Base-by-base conservation (phyloP, 1,140 invertebrate species). In the Diachasma alloeum region DNA sequence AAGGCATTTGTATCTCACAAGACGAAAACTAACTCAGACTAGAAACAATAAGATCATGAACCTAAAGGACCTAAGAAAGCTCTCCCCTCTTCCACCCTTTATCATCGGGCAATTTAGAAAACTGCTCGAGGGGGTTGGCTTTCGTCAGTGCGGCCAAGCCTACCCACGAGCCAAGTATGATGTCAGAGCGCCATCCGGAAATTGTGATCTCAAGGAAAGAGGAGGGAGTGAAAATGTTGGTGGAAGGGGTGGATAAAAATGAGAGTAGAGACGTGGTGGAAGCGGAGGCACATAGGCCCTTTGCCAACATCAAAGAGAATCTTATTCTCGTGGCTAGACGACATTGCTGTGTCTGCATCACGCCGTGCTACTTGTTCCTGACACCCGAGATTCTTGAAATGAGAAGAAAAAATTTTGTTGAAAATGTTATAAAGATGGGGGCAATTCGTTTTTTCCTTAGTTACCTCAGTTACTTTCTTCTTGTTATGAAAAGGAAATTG, bases 291-390 rank as follows among this genome's bases (percentile, higher is more conserved):
- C 24, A 44, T 5, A 56, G 22, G 19, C 44, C 31, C 31, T 24
- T 56, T 53, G 44, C 24, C n/a, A 70, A 74, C 76, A 70, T 78
- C 46, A 73, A 78, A 78, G 76, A 59, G 72, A 59, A 78, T 72
- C 63, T 70, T 74, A 78, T 74, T 74, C 24, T 22, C 44, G 53
- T n/a, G 74, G 26, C 66, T 68, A 75, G 66, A 70, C 44, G 66
- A 75, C 66, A 59, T 75, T 44, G 56, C 56, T 66, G 67, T 22
- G 36, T 68, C 53, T 67, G 73, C 59, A 19, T 70, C n/a, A 44
- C 37, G 63, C 39, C 22, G 26, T 42, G 37, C 73, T 67, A 75
- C 73, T 74, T 44, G 74, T 56, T 56, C 66, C 48, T 75, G 66
- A 48, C 63, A 75, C 67, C 74, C 68, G 66, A 75, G 48, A 48